Percentiles rank a stretch among this genome's conserved stretches.
phyloP scores from a whole-genome alignment of 2,113 vertebrate species.

The Nesogale talazaci region DNA sequence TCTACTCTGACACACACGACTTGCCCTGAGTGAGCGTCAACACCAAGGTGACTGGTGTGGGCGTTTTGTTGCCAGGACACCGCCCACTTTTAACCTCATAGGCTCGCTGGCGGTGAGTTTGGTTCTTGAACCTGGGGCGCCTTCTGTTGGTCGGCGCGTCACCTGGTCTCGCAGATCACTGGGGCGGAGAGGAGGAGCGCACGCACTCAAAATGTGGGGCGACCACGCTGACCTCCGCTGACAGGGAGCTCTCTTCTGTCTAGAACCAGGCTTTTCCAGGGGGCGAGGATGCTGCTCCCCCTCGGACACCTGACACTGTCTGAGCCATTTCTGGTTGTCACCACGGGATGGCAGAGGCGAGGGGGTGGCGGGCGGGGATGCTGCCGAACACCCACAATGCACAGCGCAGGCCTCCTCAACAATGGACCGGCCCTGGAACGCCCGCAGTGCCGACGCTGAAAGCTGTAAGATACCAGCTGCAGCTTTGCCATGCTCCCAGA shows the following conservation, averaged over 20 bases:
- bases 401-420: not conserved
- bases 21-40: not conserved
- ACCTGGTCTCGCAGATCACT: not conserved
- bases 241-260: not conserved
- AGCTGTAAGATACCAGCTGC: not conserved
- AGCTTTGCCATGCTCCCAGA: not conserved
- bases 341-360: not conserved
- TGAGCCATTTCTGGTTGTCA: not conserved
- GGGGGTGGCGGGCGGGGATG: not conserved
- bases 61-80: not conserved
- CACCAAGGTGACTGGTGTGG: not conserved
- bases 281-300: not conserved
- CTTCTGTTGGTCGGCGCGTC: not conserved
- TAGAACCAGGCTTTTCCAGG: not conserved
- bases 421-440: not conserved
- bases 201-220: rapidly evolving
- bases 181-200: not conserved
- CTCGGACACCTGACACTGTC: rapidly evolving
- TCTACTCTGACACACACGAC: not conserved
- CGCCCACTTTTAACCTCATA: rapidly evolving
- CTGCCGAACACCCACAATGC: not conserved
- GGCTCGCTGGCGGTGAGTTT: no score
- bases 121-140: no score
- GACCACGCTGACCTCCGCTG: rapidly evolving
- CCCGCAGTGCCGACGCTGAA: not conserved